Conservation (phyloP, 2,113 vertebrate species). For the Vidua chalybeata region DNA sequence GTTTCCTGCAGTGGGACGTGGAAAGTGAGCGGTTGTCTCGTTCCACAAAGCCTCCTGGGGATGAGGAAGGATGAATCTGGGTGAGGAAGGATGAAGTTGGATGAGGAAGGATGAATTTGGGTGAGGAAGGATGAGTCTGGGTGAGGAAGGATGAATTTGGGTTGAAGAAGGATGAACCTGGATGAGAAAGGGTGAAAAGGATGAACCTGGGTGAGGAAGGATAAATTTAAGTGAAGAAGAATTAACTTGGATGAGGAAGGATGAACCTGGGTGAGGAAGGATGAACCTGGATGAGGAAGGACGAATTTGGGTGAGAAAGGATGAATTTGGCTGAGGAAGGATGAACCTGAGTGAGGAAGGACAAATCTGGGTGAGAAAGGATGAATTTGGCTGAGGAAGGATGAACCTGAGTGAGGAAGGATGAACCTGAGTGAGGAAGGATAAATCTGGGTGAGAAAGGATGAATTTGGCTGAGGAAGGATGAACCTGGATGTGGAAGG, state of each 20-base stretch:
- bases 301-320: fast-evolving
- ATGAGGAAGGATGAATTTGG: fast-evolving
- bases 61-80: not conserved
- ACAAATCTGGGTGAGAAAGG: too few relatives aligned
- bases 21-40: not conserved
- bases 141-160: fast-evolving
- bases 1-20: not conserved
- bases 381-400: fast-evolving
- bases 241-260: too few relatives aligned
- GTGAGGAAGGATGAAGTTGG: not conserved
- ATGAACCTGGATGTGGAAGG: not conserved
- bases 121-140: fast-evolving
- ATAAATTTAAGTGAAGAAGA: fast-evolving
- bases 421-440: fast-evolving
- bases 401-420: fast-evolving
- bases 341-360: fast-evolving
- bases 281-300: fast-evolving
- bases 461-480: fast-evolving
- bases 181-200: not conserved
- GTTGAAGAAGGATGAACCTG: fast-evolving
- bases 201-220: fast-evolving
- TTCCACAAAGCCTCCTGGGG: not conserved
- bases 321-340: fast-evolving
- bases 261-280: fast-evolving
- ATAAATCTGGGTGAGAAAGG: fast-evolving